Evolutionary conservation across 1,140 invertebrate species (phyloP).

Genomic region (Brachionus calyciflorus): DNA sequence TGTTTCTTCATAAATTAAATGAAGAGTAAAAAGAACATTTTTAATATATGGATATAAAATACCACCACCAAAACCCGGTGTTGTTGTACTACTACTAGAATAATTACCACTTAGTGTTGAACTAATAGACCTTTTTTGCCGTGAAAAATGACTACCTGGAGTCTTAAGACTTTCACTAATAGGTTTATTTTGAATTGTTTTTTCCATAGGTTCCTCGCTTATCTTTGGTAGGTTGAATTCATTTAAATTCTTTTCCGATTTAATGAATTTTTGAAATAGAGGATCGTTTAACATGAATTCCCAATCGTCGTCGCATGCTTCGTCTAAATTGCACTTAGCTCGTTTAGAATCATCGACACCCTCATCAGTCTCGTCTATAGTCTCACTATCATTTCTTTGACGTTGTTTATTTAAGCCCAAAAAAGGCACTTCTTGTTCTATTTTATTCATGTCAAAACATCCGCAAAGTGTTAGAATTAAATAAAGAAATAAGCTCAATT

Average conservation of each 20-base stretch:
- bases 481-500: constrained; percentile 22
- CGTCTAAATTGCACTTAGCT: not conserved
- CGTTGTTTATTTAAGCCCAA: constrained; percentile 17
- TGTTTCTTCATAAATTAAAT: constrained; percentile 25
- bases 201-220: not conserved
- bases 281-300: constrained; percentile 25
- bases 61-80: too few species aligned
- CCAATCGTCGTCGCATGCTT: constrained; percentile 32
- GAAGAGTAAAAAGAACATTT: constrained; percentile 25
- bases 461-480: constrained; percentile 35
- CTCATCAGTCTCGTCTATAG: not conserved
- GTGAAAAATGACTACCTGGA: not conserved
- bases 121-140: constrained; percentile 19
- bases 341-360: not conserved
- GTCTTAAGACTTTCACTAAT: not conserved
- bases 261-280: constrained; percentile 11
- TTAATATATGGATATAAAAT: constrained; percentile 28
- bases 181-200: not conserved
- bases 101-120: not conserved
- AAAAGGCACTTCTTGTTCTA: constrained; percentile 28
- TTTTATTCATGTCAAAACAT: constrained; percentile 43
- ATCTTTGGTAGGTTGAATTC: not conserved
- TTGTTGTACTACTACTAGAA: too few species aligned
- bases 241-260: constrained; percentile 36
- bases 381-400: not conserved